A percentile compares a stretch with the other conserved stretches of the same genome.
phyloP scores from a whole-genome alignment of 2,113 vertebrate genomes.

The Phoxinus phoxinus region DNA sequence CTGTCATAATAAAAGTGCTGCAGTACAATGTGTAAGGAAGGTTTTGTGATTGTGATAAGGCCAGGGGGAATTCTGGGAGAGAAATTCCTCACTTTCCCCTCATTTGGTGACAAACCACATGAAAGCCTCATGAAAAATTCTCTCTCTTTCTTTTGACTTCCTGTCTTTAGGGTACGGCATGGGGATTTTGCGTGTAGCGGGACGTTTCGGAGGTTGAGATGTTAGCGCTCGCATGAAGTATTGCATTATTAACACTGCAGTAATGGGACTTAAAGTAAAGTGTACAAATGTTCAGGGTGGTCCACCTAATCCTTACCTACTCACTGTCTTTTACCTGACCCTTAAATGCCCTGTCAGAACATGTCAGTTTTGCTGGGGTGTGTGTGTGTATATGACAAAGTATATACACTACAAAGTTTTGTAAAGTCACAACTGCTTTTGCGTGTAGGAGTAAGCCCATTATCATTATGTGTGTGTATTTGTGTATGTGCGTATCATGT shows the following conservation, averaged over 20 bases:
- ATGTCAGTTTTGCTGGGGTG: constrained; percentile 20
- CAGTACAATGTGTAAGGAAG: neutral
- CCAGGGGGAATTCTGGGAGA: constrained; percentile 13
- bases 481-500: neutral
- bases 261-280: constrained; percentile 21
- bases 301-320: constrained; percentile 34
- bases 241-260: neutral
- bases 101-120: constrained; percentile 20
- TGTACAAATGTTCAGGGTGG: constrained; percentile 38
- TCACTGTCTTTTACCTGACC: constrained; percentile 53
- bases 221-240: neutral
- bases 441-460: neutral
- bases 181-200: neutral
- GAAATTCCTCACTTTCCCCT: constrained; percentile 6
- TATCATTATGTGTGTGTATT: neutral
- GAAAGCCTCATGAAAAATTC: constrained; percentile 22
- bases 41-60: neutral
- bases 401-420: neutral
- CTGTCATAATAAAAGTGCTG: constrained; percentile 5
- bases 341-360: constrained; percentile 59
- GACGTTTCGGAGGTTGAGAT: neutral
- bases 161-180: neutral
- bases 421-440: neutral
- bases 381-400: neutral
- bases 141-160: constrained; percentile 7